Conservation (phyloP, 2,113 vertebrate genomes). For the Paracyprichromis sp. region DNA sequence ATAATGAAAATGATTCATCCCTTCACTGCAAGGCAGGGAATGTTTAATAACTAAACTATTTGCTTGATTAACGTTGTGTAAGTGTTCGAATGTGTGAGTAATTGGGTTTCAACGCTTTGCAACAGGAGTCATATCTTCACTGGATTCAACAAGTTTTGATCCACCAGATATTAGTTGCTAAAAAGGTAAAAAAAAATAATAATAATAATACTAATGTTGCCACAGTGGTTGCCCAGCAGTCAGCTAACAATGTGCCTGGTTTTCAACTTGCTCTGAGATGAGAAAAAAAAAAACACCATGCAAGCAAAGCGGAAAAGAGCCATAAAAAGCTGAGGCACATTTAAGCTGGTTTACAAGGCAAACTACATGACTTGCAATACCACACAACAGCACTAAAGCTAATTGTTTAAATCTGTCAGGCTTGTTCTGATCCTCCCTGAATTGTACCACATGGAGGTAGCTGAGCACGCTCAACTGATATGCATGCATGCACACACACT, state of each 20-base stretch:
- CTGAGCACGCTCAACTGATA: not conserved
- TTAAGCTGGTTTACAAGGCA: slow-evolving; percentile 59
- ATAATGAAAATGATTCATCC: not conserved
- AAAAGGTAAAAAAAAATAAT: not conserved
- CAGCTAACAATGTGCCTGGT: not conserved
- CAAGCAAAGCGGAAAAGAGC: slow-evolving; percentile 14
- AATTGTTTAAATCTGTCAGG: slow-evolving; percentile 68
- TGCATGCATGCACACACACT: not conserved
- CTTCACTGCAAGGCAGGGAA: not conserved
- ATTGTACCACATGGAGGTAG: slow-evolving; percentile 41
- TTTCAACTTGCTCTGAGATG: not conserved
- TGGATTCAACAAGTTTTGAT: not conserved
- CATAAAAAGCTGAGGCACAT: slow-evolving; percentile 42
- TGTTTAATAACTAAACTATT: not conserved
- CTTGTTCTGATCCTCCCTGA: slow-evolving; percentile 52
- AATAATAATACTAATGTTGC: not conserved
- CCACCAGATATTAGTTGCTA: not conserved
- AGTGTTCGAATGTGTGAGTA: not conserved
- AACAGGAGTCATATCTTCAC: not conserved
- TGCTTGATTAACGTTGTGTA: slow-evolving; percentile 5
- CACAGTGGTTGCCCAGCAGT: not conserved
- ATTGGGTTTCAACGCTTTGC: slow-evolving; percentile 14
- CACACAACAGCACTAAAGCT: slow-evolving; percentile 46
- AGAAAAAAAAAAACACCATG: not conserved
- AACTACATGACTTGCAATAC: slow-evolving; percentile 52